A percentile compares a stretch with the other conserved stretches of the same genome.
phyloP scores from a whole-genome alignment of 2,797 vertebrate species.

The Miichthys miiuy region DNA sequence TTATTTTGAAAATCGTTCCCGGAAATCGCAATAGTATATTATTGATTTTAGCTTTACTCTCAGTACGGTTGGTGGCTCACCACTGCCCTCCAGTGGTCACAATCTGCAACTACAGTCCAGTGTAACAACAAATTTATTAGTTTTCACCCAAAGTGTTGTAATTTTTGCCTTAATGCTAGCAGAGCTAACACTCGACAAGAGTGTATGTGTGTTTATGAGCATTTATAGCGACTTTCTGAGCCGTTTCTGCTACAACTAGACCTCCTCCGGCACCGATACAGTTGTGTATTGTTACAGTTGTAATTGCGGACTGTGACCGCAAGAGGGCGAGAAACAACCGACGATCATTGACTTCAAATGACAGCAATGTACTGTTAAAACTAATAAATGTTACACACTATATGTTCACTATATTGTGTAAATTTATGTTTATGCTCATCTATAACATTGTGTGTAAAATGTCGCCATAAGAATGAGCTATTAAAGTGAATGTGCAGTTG shows the following conservation, averaged over 20 bases:
- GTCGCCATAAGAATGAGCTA: neutral
- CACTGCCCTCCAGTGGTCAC: neutral
- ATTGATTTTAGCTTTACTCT: neutral
- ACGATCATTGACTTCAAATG: neutral
- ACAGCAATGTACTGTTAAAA: no score
- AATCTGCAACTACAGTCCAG: neutral
- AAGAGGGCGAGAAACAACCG: neutral
- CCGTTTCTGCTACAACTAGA: neutral
- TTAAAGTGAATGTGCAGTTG: neutral
- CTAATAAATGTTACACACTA: no score
- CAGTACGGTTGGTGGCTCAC: neutral
- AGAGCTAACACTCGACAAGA: no score
- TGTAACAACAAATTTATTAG: no score
- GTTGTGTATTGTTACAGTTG: no score
- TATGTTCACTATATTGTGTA: neutral
- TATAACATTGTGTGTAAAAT: neutral
- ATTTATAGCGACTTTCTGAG: no score
- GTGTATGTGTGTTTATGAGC: no score
- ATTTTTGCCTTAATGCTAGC: neutral
- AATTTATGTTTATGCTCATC: neutral
- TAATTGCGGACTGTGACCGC: neutral
- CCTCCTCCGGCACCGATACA: neutral
- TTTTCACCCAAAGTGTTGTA: no score
- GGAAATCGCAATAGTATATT: neutral
- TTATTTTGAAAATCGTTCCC: neutral